Percentiles rank a stretch among this genome's conserved stretches.
Conservation (phyloP, 2,888 invertebrate species). For the Molanna angustata region DNA sequence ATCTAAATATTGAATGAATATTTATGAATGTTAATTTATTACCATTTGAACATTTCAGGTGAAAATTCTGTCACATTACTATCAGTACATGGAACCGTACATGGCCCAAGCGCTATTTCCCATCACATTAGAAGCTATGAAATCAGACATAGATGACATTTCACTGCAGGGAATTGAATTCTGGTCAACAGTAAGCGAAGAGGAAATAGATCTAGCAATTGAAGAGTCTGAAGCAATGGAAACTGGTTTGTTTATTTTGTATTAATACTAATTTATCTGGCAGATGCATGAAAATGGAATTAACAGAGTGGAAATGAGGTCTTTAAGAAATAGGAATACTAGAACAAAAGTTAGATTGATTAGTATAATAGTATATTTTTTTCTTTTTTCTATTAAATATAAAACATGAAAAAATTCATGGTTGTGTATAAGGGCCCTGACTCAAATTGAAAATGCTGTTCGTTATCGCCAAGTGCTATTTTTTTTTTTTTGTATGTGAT, state of each 20-base stretch:
- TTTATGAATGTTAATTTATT: not conserved
- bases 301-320: not conserved
- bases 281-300: not conserved
- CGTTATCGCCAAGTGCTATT: too few relatives aligned
- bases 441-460: too few relatives aligned
- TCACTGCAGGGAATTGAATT: constrained; percentile 99
- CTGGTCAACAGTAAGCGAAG: constrained; percentile 99
- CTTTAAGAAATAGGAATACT: too few relatives aligned
- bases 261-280: not conserved
- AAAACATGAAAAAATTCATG: too few relatives aligned
- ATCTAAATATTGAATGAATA: not conserved
- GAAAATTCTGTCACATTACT: constrained; percentile 97
- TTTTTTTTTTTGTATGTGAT: too few relatives aligned
- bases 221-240: constrained; percentile 94
- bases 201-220: constrained; percentile 93
- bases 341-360: too few relatives aligned
- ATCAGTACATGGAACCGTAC: constrained; percentile 98
- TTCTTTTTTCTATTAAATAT: constrained; percentile 1
- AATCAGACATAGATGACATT: constrained; percentile 92
- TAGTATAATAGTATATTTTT: too few relatives aligned
- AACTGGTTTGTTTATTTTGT: constrained; percentile 51
- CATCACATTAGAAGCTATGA: constrained; percentile 98
- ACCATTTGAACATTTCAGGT: constrained; percentile 42
- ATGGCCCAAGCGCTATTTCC: constrained; percentile 98
- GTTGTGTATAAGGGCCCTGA: too few relatives aligned